Evolutionary conservation across 2,888 invertebrate genomes (phyloP).

Genomic region (Mesopsocus fuscifrons): DNA sequence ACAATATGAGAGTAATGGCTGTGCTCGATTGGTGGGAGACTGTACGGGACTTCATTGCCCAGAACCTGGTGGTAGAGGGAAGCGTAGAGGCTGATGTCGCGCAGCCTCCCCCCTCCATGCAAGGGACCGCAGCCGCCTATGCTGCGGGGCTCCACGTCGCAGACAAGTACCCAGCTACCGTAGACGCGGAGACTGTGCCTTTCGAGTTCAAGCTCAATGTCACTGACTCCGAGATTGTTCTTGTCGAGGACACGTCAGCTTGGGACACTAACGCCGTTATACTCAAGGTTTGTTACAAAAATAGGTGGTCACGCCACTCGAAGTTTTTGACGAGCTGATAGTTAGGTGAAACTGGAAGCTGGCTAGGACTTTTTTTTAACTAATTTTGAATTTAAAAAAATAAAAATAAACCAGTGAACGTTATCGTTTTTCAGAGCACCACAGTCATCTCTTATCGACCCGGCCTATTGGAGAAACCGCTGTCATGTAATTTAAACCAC

Average conservation of each 20-base stretch:
- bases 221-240: conserved; percentile 85
- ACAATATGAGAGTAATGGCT: conserved; percentile 88
- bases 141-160: conserved; percentile 1
- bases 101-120: background rate
- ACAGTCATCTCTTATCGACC: conserved; percentile 68
- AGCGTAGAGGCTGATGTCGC: background rate
- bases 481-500: conserved; percentile 73
- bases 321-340: conserved; percentile 1
- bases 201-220: conserved; percentile 83
- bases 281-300: conserved; percentile 35
- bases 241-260: conserved; percentile 76
- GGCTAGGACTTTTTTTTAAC: conserved; percentile 9
- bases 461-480: conserved; percentile 43
- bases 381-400: conserved; percentile 12
- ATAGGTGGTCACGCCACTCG: background rate
- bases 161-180: conserved; percentile 3
- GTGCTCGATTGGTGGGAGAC: conserved; percentile 88
- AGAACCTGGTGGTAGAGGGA: conserved; percentile 25
- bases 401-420: background rate
- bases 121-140: background rate
- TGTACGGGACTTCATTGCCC: conserved; percentile 55
- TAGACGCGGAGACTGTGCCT: conserved; percentile 22
- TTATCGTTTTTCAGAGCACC: conserved; percentile 40
- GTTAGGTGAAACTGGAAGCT: background rate
- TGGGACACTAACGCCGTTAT: conserved; percentile 89